phyloP scores from a whole-genome alignment of 2,797 vertebrate genomes.

The Rhinophrynus dorsalis region DNA sequence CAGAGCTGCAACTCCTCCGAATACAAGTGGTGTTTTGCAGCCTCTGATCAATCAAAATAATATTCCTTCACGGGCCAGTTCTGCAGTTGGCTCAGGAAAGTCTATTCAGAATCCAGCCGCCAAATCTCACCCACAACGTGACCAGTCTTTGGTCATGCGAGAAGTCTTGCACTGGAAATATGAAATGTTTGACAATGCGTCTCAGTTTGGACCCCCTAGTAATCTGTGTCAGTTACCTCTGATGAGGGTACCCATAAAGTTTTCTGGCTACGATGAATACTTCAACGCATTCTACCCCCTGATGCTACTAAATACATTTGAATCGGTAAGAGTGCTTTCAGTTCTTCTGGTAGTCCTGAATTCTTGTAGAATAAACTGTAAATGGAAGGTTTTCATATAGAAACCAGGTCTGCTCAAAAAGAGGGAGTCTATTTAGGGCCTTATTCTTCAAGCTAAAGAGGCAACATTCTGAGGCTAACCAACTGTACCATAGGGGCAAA shows the following conservation, averaged over 20 bases:
- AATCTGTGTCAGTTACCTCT: slow-evolving; percentile 64
- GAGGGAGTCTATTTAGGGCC: too few relatives aligned
- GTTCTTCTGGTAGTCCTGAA: too few relatives aligned
- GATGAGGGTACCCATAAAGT: slow-evolving; percentile 68
- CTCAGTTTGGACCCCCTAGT: slow-evolving; percentile 64
- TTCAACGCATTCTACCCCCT: slow-evolving; percentile 75
- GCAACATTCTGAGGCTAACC: too few relatives aligned
- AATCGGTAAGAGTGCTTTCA: slow-evolving; percentile 72
- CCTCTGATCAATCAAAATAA: slow-evolving; percentile 14
- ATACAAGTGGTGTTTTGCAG: slow-evolving; percentile 19
- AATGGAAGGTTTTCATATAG: too few relatives aligned
- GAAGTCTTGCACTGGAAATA: slow-evolving; percentile 76
- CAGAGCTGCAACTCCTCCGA: background rate
- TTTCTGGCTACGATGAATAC: slow-evolving; percentile 71
- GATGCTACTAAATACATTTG: slow-evolving; percentile 79
- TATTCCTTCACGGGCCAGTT: background rate
- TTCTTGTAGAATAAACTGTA: too few relatives aligned
- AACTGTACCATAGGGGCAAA: too few relatives aligned
- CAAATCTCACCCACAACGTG: slow-evolving; percentile 37
- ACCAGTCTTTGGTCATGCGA: slow-evolving; percentile 63
- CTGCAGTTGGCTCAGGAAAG: background rate
- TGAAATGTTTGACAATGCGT: slow-evolving; percentile 66
- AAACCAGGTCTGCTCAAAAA: too few relatives aligned
- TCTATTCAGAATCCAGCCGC: background rate
- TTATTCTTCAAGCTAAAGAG: too few relatives aligned